Evolutionary conservation across 2,113 vertebrate species (phyloP).

Genomic region (Antennarius striatus): DNA sequence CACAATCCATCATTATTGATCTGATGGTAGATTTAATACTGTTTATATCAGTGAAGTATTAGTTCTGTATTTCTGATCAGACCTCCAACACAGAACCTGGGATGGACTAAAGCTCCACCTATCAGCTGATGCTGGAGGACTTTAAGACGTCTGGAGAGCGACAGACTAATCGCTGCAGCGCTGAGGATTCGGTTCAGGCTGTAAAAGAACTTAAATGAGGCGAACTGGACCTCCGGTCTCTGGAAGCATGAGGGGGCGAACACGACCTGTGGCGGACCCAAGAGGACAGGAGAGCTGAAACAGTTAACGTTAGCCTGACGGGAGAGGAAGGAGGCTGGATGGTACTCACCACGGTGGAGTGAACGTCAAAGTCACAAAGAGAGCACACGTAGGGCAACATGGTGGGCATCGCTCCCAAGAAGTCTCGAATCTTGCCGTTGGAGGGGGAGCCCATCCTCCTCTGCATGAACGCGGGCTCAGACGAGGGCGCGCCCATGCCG

Average conservation of each 20-base stretch:
- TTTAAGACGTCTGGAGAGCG: not conserved
- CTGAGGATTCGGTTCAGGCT: conserved; percentile 11
- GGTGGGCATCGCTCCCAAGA: conserved; percentile 75
- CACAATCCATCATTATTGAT: too few species aligned
- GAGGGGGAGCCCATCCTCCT: conserved; percentile 75
- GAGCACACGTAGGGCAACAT: conserved; percentile 82
- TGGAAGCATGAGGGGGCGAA: conserved; percentile 7
- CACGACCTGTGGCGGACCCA: conserved; percentile 22
- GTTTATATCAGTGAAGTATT: too few species aligned
- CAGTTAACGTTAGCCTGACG: conserved; percentile 44
- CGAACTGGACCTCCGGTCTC: conserved; percentile 7
- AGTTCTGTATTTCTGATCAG: too few species aligned
- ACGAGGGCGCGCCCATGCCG: conserved; percentile 50
- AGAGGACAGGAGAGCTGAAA: conserved; percentile 38
- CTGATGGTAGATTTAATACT: too few species aligned
- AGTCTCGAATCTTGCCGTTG: conserved; percentile 79
- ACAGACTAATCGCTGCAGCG: not conserved
- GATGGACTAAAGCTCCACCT: too few species aligned
- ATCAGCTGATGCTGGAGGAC: too few species aligned
- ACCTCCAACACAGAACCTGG: too few species aligned
- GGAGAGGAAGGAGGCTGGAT: conserved; percentile 34
- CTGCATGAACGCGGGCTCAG: conserved; percentile 71
- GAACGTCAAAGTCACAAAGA: conserved; percentile 84
- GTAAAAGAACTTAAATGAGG: conserved; percentile 10
- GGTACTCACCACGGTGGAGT: conserved; percentile 81